phyloP scores from a whole-genome alignment of 2,113 vertebrate genomes.

The Grammomys surdaster region DNA sequence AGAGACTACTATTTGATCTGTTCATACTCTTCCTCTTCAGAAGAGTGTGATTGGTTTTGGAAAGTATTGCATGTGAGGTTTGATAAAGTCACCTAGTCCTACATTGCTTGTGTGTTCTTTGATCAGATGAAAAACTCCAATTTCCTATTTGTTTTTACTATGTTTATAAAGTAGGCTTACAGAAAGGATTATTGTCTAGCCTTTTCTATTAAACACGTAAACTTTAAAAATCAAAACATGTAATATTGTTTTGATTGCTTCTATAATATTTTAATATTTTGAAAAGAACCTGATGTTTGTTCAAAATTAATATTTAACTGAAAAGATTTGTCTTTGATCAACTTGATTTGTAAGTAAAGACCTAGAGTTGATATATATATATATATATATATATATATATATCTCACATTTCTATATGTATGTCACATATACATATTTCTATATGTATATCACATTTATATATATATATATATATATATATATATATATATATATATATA shows the following conservation, averaged over 20 bases:
- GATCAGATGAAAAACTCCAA: neutral
- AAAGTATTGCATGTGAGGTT: neutral
- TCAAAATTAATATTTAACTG: constrained; percentile 26
- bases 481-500: neutral
- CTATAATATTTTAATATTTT: neutral
- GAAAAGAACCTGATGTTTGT: neutral
- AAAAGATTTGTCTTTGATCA: constrained; percentile 3
- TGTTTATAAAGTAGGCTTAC: neutral
- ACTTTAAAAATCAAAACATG: constrained; percentile 43
- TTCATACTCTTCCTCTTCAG: neutral
- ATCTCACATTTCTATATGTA: neutral
- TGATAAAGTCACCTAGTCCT: neutral
- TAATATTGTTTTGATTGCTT: neutral
- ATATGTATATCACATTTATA: no score
- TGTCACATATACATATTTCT: no score
- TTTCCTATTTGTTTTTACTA: constrained; percentile 8
- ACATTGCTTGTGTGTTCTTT: neutral
- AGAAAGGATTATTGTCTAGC: neutral
- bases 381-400: no score
- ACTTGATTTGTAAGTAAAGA: constrained; percentile 29
- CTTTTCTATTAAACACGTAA: neutral
- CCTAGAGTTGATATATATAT: neutral
- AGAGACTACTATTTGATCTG: neutral
- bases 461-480: neutral
- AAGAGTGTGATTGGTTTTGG: neutral